Conservation (phyloP, 2,113 vertebrate genomes). For the Eclectus roratus region DNA sequence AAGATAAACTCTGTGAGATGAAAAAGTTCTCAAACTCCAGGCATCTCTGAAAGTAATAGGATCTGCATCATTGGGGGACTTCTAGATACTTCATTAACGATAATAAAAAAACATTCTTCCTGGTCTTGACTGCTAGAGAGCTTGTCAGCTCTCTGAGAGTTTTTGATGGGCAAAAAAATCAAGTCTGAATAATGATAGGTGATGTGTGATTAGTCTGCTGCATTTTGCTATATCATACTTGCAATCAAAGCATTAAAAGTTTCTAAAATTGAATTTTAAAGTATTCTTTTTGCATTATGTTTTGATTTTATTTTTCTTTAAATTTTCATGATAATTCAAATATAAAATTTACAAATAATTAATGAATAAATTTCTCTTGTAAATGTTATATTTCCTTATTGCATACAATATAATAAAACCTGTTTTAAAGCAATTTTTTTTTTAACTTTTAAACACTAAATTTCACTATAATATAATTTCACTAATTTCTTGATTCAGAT, state of each 20-base stretch:
- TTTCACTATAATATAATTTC: background rate
- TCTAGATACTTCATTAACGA: background rate
- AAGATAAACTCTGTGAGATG: background rate
- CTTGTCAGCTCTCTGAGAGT: background rate
- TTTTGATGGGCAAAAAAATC: background rate
- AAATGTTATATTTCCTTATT: background rate
- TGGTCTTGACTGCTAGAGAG: background rate
- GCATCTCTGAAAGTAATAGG: background rate
- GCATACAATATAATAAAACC: background rate
- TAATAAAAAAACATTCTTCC: background rate
- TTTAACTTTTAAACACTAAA: background rate
- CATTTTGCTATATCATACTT: background rate
- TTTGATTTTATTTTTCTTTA: background rate
- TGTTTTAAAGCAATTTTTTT: background rate
- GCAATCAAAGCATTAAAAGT: background rate
- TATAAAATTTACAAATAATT: background rate
- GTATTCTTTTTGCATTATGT: fast-evolving
- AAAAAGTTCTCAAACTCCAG: background rate
- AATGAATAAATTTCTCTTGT: background rate
- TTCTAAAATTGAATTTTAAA: background rate
- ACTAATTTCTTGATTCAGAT: background rate
- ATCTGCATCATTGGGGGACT: background rate
- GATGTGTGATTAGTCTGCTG: background rate
- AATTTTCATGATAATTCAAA: background rate
- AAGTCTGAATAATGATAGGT: background rate